Evolutionary conservation across 2,888 invertebrate genomes (phyloP), one percentile per base, ranked within the genome.

Genomic region (Cheiracanthium punctorium): DNA sequence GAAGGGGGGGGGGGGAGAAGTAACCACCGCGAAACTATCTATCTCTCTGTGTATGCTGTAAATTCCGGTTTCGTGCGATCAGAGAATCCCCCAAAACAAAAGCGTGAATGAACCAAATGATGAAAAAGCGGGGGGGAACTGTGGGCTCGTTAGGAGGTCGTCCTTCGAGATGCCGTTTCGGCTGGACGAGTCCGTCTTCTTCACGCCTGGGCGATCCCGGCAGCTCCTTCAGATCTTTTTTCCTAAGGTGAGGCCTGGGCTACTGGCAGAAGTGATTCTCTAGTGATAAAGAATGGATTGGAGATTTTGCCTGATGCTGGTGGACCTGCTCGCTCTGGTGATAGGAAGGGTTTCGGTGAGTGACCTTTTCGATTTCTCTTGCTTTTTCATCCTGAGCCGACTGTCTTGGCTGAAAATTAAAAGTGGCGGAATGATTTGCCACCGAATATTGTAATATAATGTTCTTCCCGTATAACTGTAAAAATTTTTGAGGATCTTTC

Each of bases 101-200:
- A 58, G 58, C 58, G 58, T 58, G 58, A 58, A 58, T 24, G 58
- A 58, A 58, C 58, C 58, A 17, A 58, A 58, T 58, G 58, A 24
- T 58, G 24, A 24, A 58, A 24, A 58, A 48, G 14, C 5, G 24
- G n/a, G n/a, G 12, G 48, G 48, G 17, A 12, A 2, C 5, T 20
- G 20, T 20, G 1, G 58, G 58, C 58, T 58, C 58, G 58, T 58
- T 58, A 58, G 58, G 58, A 58, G 58, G 58, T 58, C 58, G 58
- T 58, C 58, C 58, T 58, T 58, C 58, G 20, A 24, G 58, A 58
- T 58, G 58, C 58, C 58, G 58, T 58, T 58, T 58, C 58, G 58
- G 58, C 58, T 58, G 58, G 58, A 58, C 58, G 58, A 58, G 1
- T 17, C 7, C 58, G 58, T 58, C 58, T 58, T 58, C 58, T 58